Evolutionary conservation across 2,888 invertebrate species (phyloP).

Genomic region (Andrena bucephala): DNA sequence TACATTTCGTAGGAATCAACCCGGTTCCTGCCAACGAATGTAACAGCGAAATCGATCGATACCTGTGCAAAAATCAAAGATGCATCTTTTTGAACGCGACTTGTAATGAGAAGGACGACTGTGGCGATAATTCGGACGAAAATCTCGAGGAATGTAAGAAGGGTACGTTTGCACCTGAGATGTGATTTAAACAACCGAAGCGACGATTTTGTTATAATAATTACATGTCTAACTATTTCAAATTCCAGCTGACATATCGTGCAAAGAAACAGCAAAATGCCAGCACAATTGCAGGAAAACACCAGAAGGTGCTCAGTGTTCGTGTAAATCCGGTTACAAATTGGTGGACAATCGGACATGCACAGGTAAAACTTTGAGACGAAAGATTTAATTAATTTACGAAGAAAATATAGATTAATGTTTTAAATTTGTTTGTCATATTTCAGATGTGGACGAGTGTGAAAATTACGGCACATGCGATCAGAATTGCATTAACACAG

Average conservation of each 20-base stretch:
- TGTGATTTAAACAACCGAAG: background rate
- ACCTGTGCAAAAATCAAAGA: slow-evolving; percentile 86
- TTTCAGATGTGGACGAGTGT: slow-evolving; percentile 89
- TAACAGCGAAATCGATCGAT: slow-evolving; percentile 85
- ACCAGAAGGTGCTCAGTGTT: slow-evolving; percentile 87
- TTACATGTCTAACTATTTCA: slow-evolving; percentile 4
- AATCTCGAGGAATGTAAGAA: slow-evolving; percentile 82
- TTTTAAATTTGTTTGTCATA: slow-evolving; percentile 63
- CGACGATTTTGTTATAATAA: background rate
- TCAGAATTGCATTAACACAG: slow-evolving; percentile 88
- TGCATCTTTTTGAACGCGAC: slow-evolving; percentile 86
- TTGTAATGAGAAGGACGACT: slow-evolving; percentile 87
- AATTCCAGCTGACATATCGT: slow-evolving; percentile 60
- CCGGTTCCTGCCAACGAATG: slow-evolving; percentile 84
- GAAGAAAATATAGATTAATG: background rate
- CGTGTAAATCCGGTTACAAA: slow-evolving; percentile 86
- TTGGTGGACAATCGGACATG: slow-evolving; percentile 69
- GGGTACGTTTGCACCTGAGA: slow-evolving; percentile 54
- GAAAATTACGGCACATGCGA: slow-evolving; percentile 88
- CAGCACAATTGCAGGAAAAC: slow-evolving; percentile 84
- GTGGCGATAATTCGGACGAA: slow-evolving; percentile 89
- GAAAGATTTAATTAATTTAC: background rate
- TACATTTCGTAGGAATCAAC: slow-evolving; percentile 75
- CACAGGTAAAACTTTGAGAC: slow-evolving; percentile 61
- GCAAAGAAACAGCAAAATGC: slow-evolving; percentile 77